A percentile compares a stretch with the other conserved stretches of the same genome.
phyloP scores from a whole-genome alignment of 2,113 vertebrate species.

The Jaculus jaculus region DNA sequence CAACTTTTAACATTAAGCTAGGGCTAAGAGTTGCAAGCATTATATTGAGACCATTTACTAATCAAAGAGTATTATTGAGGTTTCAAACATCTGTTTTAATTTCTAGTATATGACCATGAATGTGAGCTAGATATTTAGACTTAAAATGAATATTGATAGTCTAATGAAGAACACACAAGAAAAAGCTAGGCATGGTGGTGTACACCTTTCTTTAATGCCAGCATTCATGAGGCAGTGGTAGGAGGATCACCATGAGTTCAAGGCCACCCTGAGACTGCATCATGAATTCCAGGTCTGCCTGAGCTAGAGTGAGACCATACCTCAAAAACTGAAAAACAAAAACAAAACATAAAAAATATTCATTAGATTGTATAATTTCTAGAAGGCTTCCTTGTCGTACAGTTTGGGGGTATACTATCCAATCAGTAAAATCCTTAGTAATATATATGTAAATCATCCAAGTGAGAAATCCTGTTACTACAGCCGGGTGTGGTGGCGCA shows the following conservation, averaged over 20 bases:
- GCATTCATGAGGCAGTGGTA: too few species aligned
- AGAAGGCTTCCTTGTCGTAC: neutral
- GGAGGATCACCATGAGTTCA: too few species aligned
- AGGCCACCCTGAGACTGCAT: too few species aligned
- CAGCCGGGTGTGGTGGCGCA: too few species aligned
- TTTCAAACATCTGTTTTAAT: neutral
- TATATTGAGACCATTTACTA: neutral
- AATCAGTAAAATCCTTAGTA: neutral
- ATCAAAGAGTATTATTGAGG: neutral
- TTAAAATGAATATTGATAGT: neutral
- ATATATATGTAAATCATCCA: neutral
- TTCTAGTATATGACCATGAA: neutral
- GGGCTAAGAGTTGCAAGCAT: neutral
- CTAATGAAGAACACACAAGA: accelerated
- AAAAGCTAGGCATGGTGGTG: too few species aligned
- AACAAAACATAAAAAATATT: too few species aligned
- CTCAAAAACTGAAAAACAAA: too few species aligned
- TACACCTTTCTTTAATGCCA: too few species aligned
- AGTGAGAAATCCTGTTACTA: neutral
- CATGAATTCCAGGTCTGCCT: too few species aligned
- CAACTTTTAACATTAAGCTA: neutral
- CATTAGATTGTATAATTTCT: neutral
- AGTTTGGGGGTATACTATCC: neutral
- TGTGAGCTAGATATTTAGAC: neutral
- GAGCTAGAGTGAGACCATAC: too few species aligned